Percentiles rank a stretch among this genome's conserved stretches.
These are phyloP conservation scores for Ceyx erithaca DNA, from an alignment of 2,797 vertebrate species.

Conservation along the genomic window DNA sequence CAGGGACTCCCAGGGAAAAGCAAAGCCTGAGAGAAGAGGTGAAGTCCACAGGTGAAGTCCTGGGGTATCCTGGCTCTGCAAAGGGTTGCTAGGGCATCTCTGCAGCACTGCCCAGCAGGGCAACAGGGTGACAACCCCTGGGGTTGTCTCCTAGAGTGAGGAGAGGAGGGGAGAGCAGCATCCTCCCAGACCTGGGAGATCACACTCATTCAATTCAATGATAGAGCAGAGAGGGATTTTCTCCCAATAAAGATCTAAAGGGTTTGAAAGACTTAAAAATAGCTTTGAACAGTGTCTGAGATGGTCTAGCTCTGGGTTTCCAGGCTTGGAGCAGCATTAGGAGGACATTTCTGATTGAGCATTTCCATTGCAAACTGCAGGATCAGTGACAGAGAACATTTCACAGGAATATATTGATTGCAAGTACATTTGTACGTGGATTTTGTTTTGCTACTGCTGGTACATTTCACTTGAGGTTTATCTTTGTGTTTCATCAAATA, in stretches of 20 bases:
- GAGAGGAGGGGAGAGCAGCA: rapidly evolving
- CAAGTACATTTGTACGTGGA: neutral
- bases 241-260: neutral
- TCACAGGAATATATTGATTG: neutral
- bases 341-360: neutral
- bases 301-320: neutral
- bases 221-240: neutral
- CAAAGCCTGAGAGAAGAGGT: neutral
- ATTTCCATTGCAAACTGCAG: neutral
- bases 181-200: rapidly evolving
- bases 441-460: neutral
- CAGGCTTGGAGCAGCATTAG: neutral
- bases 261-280: neutral
- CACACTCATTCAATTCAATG: neutral
- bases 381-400: neutral
- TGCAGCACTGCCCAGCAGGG: too few relatives aligned
- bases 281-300: neutral
- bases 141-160: rapidly evolving
- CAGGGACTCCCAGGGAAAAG: rapidly evolving
- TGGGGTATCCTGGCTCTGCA: neutral
- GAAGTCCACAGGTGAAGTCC: rapidly evolving
- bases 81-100: neutral
- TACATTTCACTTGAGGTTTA: neutral
- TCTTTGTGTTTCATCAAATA: neutral
- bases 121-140: rapidly evolving